Conservation (phyloP, 2,113 vertebrate species). For the Neodontobutis hainanensis region DNA sequence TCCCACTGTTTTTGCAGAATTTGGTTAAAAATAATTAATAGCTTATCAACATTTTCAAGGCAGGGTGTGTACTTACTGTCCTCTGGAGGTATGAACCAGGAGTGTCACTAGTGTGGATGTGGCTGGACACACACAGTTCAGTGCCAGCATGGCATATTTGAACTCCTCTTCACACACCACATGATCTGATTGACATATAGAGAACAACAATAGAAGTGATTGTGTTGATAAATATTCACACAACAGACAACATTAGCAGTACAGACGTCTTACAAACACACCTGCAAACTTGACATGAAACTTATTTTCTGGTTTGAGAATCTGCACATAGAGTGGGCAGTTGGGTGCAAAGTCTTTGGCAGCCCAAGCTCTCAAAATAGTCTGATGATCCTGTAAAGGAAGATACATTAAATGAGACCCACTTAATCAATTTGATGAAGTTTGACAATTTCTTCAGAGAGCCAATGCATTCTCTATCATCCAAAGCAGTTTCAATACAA, state of each 20-base stretch:
- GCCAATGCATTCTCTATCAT: neutral
- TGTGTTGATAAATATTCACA: too few species aligned
- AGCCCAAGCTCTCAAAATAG: slow-evolving; percentile 97
- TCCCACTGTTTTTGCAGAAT: too few species aligned
- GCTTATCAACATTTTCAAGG: too few species aligned
- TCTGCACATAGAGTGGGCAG: slow-evolving; percentile 96
- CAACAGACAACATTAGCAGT: too few species aligned
- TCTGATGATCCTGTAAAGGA: slow-evolving; percentile 89
- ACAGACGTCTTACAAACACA: slow-evolving; percentile 63
- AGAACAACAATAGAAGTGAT: too few species aligned
- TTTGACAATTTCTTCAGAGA: slow-evolving; percentile 15
- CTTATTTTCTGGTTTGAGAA: slow-evolving; percentile 98
- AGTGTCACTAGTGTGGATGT: slow-evolving; percentile 97
- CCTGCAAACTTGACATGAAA: slow-evolving; percentile 99
- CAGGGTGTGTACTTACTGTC: slow-evolving; percentile 88
- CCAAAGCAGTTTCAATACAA: neutral
- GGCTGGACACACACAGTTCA: slow-evolving; percentile 98
- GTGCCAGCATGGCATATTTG: slow-evolving; percentile 97
- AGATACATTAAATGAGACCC: neutral
- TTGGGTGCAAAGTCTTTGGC: slow-evolving; percentile 99
- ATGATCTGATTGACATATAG: slow-evolving; percentile 87
- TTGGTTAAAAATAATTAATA: too few species aligned
- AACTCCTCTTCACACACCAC: slow-evolving; percentile 99
- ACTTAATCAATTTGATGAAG: slow-evolving; percentile 18
- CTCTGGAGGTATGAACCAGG: slow-evolving; percentile 96